Evolutionary conservation across 2,888 invertebrate genomes (phyloP), one percentile per base, ranked within the genome.

Genomic region (Pyrochroa serraticornis): DNA sequence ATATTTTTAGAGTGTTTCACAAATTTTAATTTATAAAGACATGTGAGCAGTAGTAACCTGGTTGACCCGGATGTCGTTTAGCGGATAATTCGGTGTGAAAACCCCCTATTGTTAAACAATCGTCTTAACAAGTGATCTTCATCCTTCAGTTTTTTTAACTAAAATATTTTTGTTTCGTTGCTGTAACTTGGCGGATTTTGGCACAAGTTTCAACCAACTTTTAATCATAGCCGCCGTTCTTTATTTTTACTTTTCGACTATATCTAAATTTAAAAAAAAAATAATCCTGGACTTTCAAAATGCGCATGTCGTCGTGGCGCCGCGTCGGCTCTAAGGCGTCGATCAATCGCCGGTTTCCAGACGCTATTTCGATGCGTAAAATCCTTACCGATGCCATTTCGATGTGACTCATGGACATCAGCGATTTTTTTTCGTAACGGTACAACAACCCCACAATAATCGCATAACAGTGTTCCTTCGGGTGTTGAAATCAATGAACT

Each of bases 281-380:
- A 32, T 30, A 3, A 47, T 49, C 44, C 57, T 46, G 44, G 43
- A 62, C 41, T 22, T 22, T 3, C 22, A 22, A 22, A 22, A 22
- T 67, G 72, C 73, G 73, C 74, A 73, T 64, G 71, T 48, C 70
- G 68, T 68, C 70, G 71, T 71, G 72, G 64, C 71, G 71, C 66
- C 70, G 69, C 71, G 62, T 41, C 62, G 52, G 62, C 70, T 69
- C 65, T 68, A 67, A 48, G 36, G 65, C 69, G 34, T 64, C 67
- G 66, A 68, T 67, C 66, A 65, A 68, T 68, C 38, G 36, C 38
- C 31, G 39, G 35, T 51, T 58, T 63, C 52, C 38, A 60, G 60
- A 62, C 55, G 60, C 59, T 52, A 51, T 50, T 62, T 53, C 55
- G 49, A 51, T 58, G 60, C 54, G 57, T 47, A 34, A 47, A 22